A percentile compares a stretch with the other conserved stretches of the same genome.
phyloP scores from a whole-genome alignment of 2,888 invertebrate species.

The Griposia aprilina region DNA sequence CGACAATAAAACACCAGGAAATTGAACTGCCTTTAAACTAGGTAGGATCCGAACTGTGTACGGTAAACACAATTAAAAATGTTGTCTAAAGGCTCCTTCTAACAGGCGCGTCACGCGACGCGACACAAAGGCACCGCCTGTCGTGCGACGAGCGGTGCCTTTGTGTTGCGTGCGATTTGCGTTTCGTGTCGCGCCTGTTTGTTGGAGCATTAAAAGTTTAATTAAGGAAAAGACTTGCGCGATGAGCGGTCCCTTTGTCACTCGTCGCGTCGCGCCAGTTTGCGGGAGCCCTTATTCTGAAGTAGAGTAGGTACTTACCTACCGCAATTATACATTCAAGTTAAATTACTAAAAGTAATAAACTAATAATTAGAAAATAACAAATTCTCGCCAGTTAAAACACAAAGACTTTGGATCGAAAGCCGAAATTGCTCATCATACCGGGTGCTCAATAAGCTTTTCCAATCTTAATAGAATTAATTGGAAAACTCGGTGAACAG shows the following conservation, averaged over 20 bases:
- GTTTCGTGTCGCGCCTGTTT: too few species aligned
- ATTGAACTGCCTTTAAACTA: slow-evolving; percentile 41
- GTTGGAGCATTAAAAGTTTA: neutral
- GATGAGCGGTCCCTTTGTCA: too few species aligned
- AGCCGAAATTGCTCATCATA: slow-evolving; percentile 6
- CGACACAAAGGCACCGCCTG: too few species aligned
- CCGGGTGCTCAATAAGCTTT: slow-evolving; percentile 5
- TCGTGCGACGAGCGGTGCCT: too few species aligned
- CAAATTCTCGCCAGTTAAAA: neutral
- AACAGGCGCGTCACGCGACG: too few species aligned
- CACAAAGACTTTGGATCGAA: slow-evolving; percentile 2
- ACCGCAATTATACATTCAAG: neutral
- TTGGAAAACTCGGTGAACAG: slow-evolving; percentile 32
- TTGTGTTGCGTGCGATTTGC: too few species aligned
- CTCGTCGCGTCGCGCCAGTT: too few species aligned
- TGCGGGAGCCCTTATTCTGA: too few species aligned
- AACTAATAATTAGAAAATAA: neutral
- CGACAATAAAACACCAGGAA: slow-evolving; percentile 53
- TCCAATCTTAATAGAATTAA: slow-evolving; percentile 35
- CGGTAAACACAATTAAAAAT: slow-evolving; percentile 28
- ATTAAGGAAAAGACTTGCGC: slow-evolving; percentile 32
- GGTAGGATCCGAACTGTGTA: slow-evolving; percentile 9
- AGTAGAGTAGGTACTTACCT: neutral
- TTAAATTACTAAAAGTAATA: slow-evolving; percentile 5
- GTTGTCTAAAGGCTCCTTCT: neutral